Evolutionary conservation across 2,797 vertebrate species (phyloP), one percentile per base, ranked within the genome.

Genomic region (Helarctos malayanus): DNA sequence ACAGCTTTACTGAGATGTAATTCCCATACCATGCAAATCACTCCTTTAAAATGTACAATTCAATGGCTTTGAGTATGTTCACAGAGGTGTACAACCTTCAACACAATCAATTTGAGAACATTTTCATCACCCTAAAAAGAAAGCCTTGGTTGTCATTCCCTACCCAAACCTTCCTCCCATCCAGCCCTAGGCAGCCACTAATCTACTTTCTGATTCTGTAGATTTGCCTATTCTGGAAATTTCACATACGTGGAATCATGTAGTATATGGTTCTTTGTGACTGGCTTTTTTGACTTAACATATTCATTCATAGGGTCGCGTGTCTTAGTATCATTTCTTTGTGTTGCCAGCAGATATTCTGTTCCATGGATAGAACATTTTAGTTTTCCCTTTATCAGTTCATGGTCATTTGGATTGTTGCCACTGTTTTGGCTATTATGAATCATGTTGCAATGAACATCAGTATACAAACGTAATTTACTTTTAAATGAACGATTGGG

Each of bases 1-100:
- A 61, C n/a, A 81, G 65, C 52, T 89, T 93, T 82, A 41, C 81
- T 27, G 71, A 94, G 41, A 88, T 38, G 63, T 54, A 71, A 82
- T 27, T 84, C 7, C 49, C 21, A 23, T 29, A 41, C 16, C 15
- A 38, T 35, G 45, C 59, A 84, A 71, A 84, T 71, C 35, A 78
- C 15, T 82, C 61, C 57, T 38, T 65, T 21, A 76, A 73, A 84
- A 32, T 49, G 45, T 80, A 21, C 18, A 29, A 47, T 21, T 90
- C 47, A 29, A 32, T 29, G 78, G 27, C 19, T 76, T 78, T 56
- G 41, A 71, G 9, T 45, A 27, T 47, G 84, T 47, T 41, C 29
- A 38, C 9, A n/a, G 49, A 49, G 19, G 35, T 83, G 57, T 78
- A n/a, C n/a, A 52, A 63, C 10, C 12, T 25, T 49, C n/a, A 76